Evolutionary conservation across 1,140 invertebrate genomes (phyloP).

Genomic region (Homarus americanus): DNA sequence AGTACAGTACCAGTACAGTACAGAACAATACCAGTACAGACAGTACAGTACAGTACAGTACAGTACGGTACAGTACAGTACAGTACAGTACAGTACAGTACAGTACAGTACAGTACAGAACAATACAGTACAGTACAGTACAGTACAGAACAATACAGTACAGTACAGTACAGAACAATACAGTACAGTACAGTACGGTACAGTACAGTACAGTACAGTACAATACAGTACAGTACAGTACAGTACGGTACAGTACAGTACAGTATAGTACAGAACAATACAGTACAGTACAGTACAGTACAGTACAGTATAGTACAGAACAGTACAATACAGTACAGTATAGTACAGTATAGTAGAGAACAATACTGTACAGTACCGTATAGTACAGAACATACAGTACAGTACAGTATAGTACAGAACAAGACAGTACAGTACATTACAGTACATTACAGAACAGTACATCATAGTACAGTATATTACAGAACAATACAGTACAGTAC

Average conservation of each 20-base stretch:
- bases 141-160: constrained; percentile 65
- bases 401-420: too few relatives aligned
- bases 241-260: constrained; percentile 75
- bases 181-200: constrained; percentile 66
- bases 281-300: constrained; percentile 73
- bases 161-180: constrained; percentile 59
- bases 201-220: constrained; percentile 71
- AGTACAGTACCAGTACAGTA: too few relatives aligned
- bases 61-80: constrained; percentile 66
- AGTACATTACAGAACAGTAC: too few relatives aligned
- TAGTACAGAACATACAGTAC: constrained; percentile 27
- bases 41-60: constrained; percentile 70
- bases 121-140: constrained; percentile 61
- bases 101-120: constrained; percentile 74
- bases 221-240: constrained; percentile 75
- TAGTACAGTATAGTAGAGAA: constrained; percentile 49
- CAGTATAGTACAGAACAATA: constrained; percentile 75
- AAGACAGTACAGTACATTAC: too few relatives aligned
- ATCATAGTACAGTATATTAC: neutral
- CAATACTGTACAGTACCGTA: constrained; percentile 75
- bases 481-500: constrained; percentile 73
- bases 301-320: constrained; percentile 75
- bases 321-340: constrained; percentile 72
- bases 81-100: constrained; percentile 72
- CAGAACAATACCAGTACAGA: too few relatives aligned